These are phyloP conservation scores for Trichonephila clavipes DNA, from an alignment of 1,140 invertebrate genomes.

Conservation along the genomic window DNA sequence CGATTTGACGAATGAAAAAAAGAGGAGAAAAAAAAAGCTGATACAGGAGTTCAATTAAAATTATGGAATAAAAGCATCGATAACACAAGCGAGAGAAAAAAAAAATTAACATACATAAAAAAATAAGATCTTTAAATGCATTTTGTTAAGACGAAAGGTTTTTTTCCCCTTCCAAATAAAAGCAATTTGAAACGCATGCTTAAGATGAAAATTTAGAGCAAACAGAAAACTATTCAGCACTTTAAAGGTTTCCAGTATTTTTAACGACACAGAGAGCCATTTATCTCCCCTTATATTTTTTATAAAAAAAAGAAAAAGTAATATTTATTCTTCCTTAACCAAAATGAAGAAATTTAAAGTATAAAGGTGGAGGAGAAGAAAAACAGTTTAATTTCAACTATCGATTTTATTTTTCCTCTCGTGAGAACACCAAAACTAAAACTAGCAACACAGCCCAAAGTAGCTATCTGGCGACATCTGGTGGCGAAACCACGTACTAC, in stretches of 20 bases:
- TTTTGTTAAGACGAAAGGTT: background rate
- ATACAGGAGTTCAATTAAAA: constrained; percentile 15
- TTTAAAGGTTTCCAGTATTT: constrained; percentile 7
- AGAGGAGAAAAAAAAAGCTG: background rate
- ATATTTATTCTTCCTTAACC: constrained; percentile 27
- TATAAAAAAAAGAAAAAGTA: background rate
- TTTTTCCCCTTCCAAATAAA: background rate
- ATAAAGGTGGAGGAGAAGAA: background rate
- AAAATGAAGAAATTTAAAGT: constrained; percentile 25
- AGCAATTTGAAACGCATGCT: constrained; percentile 18
- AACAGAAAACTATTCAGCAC: constrained; percentile 16
- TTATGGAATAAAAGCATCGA: constrained; percentile 2
- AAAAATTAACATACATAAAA: background rate
- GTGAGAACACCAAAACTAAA: background rate
- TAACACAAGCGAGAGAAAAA: background rate
- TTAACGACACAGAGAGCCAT: background rate
- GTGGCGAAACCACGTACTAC: background rate
- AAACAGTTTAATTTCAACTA: constrained; percentile 44
- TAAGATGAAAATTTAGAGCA: constrained; percentile 13
- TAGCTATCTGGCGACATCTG: constrained; percentile 55
- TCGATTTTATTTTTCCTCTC: constrained; percentile 12
- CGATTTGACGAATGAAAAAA: background rate
- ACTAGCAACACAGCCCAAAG: background rate
- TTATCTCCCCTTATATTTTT: background rate
- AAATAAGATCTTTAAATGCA: constrained; percentile 24